A percentile compares a stretch with the other conserved stretches of the same genome.
Conservation (phyloP, 1,140 invertebrate species). For the Phenacoccus solenopsis region DNA sequence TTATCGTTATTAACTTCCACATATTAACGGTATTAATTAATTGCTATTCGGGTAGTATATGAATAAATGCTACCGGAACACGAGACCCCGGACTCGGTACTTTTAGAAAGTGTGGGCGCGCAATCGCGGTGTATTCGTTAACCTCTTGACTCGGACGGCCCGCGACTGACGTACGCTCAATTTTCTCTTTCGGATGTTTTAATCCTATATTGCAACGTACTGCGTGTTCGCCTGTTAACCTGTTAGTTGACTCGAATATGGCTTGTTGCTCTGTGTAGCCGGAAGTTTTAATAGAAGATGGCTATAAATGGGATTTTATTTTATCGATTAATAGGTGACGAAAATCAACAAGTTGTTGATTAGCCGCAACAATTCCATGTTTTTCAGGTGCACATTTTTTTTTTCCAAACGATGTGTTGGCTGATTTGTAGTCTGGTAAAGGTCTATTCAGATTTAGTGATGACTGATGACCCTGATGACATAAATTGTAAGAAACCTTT, state of each 20-base stretch:
- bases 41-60: background rate
- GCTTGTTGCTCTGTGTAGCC: too few species aligned
- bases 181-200: background rate
- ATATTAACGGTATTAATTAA: background rate
- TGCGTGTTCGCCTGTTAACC: background rate
- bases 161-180: background rate
- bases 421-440: too few species aligned
- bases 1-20: background rate
- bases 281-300: too few species aligned
- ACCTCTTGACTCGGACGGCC: background rate
- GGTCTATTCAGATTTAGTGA: too few species aligned
- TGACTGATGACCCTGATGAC: too few species aligned
- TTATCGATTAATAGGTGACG: too few species aligned
- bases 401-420: too few species aligned
- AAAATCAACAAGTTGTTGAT: too few species aligned
- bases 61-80: background rate
- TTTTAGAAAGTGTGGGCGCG: background rate
- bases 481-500: too few species aligned
- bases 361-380: too few species aligned
- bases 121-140: background rate
- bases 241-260: background rate
- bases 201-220: background rate
- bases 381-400: too few species aligned
- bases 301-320: too few species aligned
- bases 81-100: background rate